Evolutionary conservation across 2,888 invertebrate genomes (phyloP), one percentile per base, ranked within the genome.

Genomic region (Drosophila subquinaria): DNA sequence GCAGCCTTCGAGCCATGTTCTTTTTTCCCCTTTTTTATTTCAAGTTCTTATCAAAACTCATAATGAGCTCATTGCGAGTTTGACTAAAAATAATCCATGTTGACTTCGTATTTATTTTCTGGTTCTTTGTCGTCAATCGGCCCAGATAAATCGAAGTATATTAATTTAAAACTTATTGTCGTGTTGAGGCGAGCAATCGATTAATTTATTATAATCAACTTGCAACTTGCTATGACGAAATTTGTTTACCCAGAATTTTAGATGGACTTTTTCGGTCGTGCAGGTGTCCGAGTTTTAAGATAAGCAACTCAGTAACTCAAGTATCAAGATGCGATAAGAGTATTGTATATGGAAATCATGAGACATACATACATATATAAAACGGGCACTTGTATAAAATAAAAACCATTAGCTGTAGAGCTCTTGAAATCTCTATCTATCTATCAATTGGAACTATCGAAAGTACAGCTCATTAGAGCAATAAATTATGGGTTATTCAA

Each of bases 121-220:
- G 1, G 20, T 20, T 30, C 60, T 3, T 78, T 86, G 88, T 88
- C 77, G 82, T 82, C 88, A 85, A 85, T 70, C 72, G 69, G 15
- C 40, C 10, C 64, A 69, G 66, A 56, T 67, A 56, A 76, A 63
- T 80, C 72, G 57, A 48, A 62, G 69, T 65, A 87, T 87, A 87
- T 87, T 89, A 72, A 84, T 87, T 87, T 79, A 72, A 81, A 88
- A 86, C 66, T 75, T 81, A 81, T 82, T 88, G 77, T 69, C 66
- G 69, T 71, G 53, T 35, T 66, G 17, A 15, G 36, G 35, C 27
- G 20, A 42, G 57, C 53, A 70, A 64, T 66, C 77, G 81, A 69
- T 75, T 86, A 73, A 83, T 86, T 79, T 83, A 79, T 75, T 83
- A 81, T 67, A 88, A 83, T 83, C 15, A 38, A 38, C 17, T 27